Conservation (phyloP, 2,888 invertebrate genomes). For the Calameuta idolon region DNA sequence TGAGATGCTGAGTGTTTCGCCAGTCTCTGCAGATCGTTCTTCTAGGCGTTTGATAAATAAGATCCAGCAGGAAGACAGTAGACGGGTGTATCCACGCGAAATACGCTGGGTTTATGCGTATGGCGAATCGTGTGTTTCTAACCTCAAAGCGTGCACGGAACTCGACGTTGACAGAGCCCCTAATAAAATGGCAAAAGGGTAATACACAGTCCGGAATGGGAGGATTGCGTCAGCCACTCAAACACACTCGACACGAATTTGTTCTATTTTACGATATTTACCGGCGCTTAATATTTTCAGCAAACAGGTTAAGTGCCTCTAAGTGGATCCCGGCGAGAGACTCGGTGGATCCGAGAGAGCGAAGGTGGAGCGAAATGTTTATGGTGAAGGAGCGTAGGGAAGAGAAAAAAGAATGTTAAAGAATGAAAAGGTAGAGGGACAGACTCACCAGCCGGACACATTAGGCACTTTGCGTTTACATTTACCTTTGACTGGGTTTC, state of each 20-base stretch:
- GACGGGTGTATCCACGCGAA: too few relatives aligned
- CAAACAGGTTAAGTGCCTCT: constrained; percentile 56
- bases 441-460: constrained; percentile 21
- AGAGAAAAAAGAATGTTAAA: constrained; percentile 5
- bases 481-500: constrained; percentile 26
- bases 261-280: constrained; percentile 54
- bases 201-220: not conserved
- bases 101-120: too few relatives aligned
- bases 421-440: constrained; percentile 22
- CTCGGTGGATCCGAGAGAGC: constrained; percentile 29
- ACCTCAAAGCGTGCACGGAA: not conserved
- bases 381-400: constrained; percentile 1
- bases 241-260: constrained; percentile 54
- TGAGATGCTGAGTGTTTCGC: constrained; percentile 22
- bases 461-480: constrained; percentile 38
- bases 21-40: not conserved
- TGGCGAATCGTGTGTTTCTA: not conserved
- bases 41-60: not conserved
- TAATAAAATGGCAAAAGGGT: not conserved
- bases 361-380: constrained; percentile 28
- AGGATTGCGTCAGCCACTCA: constrained; percentile 38
- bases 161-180: not conserved
- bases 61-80: not conserved
- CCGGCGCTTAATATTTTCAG: constrained; percentile 55
- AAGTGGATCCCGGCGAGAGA: constrained; percentile 37